phyloP scores from a whole-genome alignment of 2,888 invertebrate species.

The Caprella mutica region DNA sequence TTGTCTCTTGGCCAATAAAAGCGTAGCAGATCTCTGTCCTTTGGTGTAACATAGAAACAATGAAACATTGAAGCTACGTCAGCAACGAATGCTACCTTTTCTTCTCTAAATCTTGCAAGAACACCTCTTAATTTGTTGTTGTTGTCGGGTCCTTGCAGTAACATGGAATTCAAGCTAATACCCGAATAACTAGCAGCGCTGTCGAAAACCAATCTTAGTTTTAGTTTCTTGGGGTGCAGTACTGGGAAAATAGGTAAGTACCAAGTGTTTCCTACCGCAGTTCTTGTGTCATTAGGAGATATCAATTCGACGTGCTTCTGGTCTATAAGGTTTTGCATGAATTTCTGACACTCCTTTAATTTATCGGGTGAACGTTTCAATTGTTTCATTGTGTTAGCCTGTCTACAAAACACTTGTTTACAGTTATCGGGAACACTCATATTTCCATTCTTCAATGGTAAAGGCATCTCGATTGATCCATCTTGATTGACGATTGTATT shows the following conservation, averaged over 20 bases:
- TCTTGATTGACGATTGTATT: no score
- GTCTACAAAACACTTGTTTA: no score
- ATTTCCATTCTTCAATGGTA: no score
- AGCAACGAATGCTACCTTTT: neutral
- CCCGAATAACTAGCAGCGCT: neutral
- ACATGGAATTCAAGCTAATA: neutral
- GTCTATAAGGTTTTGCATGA: no score
- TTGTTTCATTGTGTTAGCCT: no score
- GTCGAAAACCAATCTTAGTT: neutral
- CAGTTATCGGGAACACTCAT: no score
- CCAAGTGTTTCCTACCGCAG: no score
- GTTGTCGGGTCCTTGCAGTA: conserved; percentile 2
- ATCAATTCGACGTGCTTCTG: no score
- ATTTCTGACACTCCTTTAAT: no score
- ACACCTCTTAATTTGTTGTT: conserved; percentile 3
- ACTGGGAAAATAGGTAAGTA: neutral
- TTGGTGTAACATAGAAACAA: neutral
- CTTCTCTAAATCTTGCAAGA: neutral
- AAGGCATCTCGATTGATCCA: no score
- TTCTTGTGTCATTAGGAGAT: no score
- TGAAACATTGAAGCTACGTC: neutral
- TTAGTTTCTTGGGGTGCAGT: neutral
- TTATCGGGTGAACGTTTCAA: no score
- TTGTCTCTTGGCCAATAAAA: neutral
- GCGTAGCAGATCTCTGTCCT: neutral